Conservation (phyloP, 1,140 invertebrate genomes). For the Cephus cinctus region DNA sequence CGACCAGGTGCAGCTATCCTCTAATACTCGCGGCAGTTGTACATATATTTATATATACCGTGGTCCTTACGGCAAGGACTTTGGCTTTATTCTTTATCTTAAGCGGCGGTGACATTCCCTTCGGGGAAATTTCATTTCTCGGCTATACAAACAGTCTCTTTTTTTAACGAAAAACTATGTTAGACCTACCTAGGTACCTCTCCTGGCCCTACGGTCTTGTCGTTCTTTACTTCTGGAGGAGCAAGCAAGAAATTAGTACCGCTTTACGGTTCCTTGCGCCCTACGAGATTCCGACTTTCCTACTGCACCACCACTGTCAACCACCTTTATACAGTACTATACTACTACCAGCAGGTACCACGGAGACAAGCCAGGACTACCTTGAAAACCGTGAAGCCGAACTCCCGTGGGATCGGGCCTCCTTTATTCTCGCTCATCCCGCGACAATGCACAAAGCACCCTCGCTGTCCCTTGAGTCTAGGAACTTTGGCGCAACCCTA, state of each 20-base stretch:
- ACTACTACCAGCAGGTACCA: neutral
- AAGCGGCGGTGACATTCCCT: neutral
- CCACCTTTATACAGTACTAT: no score
- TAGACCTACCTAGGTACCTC: no score
- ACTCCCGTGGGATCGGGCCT: slow-evolving; percentile 9
- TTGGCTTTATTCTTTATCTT: neutral
- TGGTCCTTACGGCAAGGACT: neutral
- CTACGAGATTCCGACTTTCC: slow-evolving; percentile 4
- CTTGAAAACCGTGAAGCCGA: slow-evolving; percentile 5
- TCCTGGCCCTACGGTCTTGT: no score
- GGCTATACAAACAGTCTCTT: neutral
- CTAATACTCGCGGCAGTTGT: no score
- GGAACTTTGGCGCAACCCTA: neutral
- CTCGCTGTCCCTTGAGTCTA: neutral
- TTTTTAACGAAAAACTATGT: no score
- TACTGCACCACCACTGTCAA: neutral
- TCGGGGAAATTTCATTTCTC: neutral
- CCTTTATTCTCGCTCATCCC: slow-evolving; percentile 34
- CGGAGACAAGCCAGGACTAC: neutral
- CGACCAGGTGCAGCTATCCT: slow-evolving; percentile 10
- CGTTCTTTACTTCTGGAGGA: neutral
- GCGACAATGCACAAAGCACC: slow-evolving; percentile 26
- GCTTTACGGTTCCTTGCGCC: slow-evolving; percentile 33
- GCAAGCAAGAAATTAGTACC: slow-evolving; percentile 36
- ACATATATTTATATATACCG: no score